Base-by-base conservation (phyloP, 2,113 vertebrate genomes). In the Pygathrix nemaeus region DNA sequence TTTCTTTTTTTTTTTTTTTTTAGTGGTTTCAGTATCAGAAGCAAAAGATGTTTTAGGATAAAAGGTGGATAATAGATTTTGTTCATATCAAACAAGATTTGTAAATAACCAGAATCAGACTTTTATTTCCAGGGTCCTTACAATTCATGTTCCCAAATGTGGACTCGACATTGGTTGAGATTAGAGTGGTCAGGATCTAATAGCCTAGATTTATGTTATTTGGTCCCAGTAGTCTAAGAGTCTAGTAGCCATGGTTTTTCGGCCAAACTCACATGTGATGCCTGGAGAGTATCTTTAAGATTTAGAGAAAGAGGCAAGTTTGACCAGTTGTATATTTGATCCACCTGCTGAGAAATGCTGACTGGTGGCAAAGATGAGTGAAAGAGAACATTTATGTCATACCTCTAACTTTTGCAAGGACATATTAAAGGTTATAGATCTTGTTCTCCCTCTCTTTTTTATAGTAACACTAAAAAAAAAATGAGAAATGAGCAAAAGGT, bases 51-150 rank as follows among this genome's bases (percentile, higher is more conserved):
- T 96, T 99, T 98, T 99, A 99, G 99, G 99, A 99, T 96, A 99
- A 99, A 98, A 99, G 99, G 97, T 99, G 99, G 99, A 99, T 99
- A 98, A 99, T 99, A 76, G 99, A 99, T 94, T 99, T 99, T 87
- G 94, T 48, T 32, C 93, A 97, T 9, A 99, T 99, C 43, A 99
- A 99, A 98, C 98, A 99, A 99, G 99, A 99, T 99, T 94, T 97
- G 94, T 93, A 94, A 94, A 43, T 68, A n/a, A 89, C 8, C 57
- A 94, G 80, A 78, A 95, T 66, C 76, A 68, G 83, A 88, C 61
- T 57, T 88, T 90, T 88, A 40, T 89, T 79, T 45, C 35, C 12
- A 85, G 48, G 35, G 64, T 8, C 45, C n/a, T 94, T 14, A 84
- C 8, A 85, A 38, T 0, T 1, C 70, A n/a, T 40, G 2, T 87